Evolutionary conservation across 1,140 invertebrate species (phyloP), one percentile per base, ranked within the genome.

Genomic region (Drosophila cardini): DNA sequence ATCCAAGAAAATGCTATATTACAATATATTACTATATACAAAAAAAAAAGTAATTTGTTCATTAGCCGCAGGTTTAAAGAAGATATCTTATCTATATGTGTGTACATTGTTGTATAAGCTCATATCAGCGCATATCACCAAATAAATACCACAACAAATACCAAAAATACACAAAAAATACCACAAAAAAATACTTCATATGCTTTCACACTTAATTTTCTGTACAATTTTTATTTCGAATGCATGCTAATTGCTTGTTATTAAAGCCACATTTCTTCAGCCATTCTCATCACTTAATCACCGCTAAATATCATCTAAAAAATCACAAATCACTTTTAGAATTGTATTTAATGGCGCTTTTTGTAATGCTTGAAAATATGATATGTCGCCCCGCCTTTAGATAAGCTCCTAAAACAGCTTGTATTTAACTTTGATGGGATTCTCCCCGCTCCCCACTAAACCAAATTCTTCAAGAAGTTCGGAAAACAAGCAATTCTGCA

Each of bases 31-130:
- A 26, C 21, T 55, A 63, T 70, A 45, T 43, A 30, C 57, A 56
- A 40, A 68, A 76, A 34, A 36, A 78, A 89, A 90, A 89, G 84
- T 76, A 89, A 89, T 70, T 74, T 89, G 84, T 89, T 89, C 85
- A 89, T 89, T 89, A 89, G 80, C 67, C 77, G 52, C 38, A 73
- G 64, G 58, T 68, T 76, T 65, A 78, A 42, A 63, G 21, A 60
- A 38, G 21, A 45, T 43, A 67, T 36, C 50, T 72, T 70, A 38
- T 4, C 21, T 2, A 26, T 26, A 26, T 26, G 21, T 74, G 53
- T 64, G 42, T 48, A 63, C 58, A 55, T 71, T 26, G 21, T 67
- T 62, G 50, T 55, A 63, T 53, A 56, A 69, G 32, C 32, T 58
- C 64, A 65, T 61, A 26, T 26, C 21, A 43, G 34, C 52, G 34